These are phyloP conservation scores for Archaeoteleia sp. DNA, from an alignment of 2,888 invertebrate species.

Conservation along the genomic window DNA sequence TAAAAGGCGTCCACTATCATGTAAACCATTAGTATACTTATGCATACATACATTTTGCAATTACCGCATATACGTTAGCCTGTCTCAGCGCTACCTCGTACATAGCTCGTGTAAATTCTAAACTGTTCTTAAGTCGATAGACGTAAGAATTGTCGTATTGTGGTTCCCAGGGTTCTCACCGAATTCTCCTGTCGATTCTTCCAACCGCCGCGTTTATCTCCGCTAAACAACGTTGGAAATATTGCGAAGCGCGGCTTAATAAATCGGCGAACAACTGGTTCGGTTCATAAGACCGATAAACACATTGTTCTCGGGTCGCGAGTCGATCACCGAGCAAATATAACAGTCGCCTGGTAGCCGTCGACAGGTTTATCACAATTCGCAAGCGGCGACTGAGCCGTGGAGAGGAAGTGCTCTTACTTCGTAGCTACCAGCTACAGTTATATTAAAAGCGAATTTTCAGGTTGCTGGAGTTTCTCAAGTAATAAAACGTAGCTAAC, in stretches of 20 bases:
- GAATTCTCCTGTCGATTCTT: slow-evolving; percentile 21
- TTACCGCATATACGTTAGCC: slow-evolving; percentile 28
- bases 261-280: slow-evolving; percentile 21
- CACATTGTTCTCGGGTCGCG: slow-evolving; percentile 48
- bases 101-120: slow-evolving; percentile 19
- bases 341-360: slow-evolving; percentile 14
- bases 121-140: slow-evolving; percentile 9
- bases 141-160: slow-evolving; percentile 31
- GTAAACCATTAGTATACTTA: slow-evolving; percentile 36
- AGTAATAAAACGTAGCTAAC: slow-evolving; percentile 40
- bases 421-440: slow-evolving; percentile 18
- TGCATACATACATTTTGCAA: slow-evolving; percentile 22
- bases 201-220: not conserved
- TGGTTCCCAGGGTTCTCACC: slow-evolving; percentile 30
- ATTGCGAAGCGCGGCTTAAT: slow-evolving; percentile 19
- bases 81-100: slow-evolving; percentile 25
- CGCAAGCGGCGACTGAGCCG: slow-evolving; percentile 1
- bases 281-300: slow-evolving; percentile 37
- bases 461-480: slow-evolving; percentile 46
- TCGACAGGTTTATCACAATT: slow-evolving; percentile 26
- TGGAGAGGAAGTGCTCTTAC: slow-evolving; percentile 17
- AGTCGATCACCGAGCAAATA: slow-evolving; percentile 14
- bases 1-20: slow-evolving; percentile 31
- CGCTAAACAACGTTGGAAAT: not conserved
- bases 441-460: slow-evolving; percentile 45